A percentile compares a stretch with the other conserved stretches of the same genome.
phyloP scores from a whole-genome alignment of 1,140 invertebrate genomes.

The Lanistes nyassanus region DNA sequence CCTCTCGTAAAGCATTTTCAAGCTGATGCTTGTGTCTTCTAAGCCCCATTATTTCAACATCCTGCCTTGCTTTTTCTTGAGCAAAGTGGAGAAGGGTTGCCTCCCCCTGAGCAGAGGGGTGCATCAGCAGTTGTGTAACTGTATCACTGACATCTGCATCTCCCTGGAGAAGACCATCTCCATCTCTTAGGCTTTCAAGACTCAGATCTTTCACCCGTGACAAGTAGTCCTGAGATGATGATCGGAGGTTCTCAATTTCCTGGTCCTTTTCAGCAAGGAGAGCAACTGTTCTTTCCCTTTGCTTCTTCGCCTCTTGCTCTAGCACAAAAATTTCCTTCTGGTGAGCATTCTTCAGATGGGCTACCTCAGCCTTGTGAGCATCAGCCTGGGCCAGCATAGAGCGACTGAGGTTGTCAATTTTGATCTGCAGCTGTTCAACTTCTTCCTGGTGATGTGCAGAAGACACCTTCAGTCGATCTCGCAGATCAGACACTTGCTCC shows the following conservation, averaged over 20 bases:
- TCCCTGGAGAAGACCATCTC: slow-evolving; percentile 8
- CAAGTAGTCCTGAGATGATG: slow-evolving; percentile 23
- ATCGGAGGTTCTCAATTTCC: slow-evolving; percentile 75
- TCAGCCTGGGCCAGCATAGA: slow-evolving; percentile 53
- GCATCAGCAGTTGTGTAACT: slow-evolving; percentile 50
- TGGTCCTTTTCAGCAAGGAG: slow-evolving; percentile 84
- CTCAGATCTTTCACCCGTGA: slow-evolving; percentile 12
- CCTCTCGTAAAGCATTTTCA: slow-evolving; percentile 76
- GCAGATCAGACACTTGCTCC: slow-evolving; percentile 60
- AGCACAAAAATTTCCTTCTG: slow-evolving; percentile 73
- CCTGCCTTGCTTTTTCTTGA: slow-evolving; percentile 83
- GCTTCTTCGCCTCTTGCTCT: slow-evolving; percentile 81
- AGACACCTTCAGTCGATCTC: slow-evolving; percentile 50
- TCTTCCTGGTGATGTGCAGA: slow-evolving; percentile 70
- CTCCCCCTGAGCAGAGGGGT: slow-evolving; percentile 52
- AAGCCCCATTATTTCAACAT: slow-evolving; percentile 80
- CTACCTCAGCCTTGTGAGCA: slow-evolving; percentile 72
- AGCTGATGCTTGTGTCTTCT: slow-evolving; percentile 78
- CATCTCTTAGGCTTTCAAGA: slow-evolving; percentile 9
- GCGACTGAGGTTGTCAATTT: slow-evolving; percentile 53
- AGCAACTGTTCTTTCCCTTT: slow-evolving; percentile 80
- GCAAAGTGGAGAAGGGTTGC: slow-evolving; percentile 83
- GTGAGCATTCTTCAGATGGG: slow-evolving; percentile 69
- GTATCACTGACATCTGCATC: slow-evolving; percentile 52
- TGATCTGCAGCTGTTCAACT: slow-evolving; percentile 58